phyloP scores from a whole-genome alignment of 53 echinoderm and acorn worm genomes.

The Pentamera pediparva region DNA sequence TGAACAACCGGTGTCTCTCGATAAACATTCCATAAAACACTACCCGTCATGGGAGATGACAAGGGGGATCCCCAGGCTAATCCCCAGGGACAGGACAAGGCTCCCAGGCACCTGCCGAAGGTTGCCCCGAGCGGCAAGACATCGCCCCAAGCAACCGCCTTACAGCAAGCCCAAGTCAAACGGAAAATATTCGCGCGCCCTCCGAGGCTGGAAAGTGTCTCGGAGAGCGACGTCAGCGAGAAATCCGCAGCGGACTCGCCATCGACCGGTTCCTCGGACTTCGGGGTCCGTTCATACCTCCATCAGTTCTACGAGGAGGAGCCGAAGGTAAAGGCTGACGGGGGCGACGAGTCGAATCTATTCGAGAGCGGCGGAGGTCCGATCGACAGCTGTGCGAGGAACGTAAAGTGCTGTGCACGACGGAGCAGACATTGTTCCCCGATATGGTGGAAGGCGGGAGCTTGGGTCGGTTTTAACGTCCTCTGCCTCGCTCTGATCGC shows the following conservation, averaged over 20 bases:
- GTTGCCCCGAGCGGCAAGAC: constrained; percentile 29
- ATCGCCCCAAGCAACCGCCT: neutral
- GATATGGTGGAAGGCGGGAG: constrained; percentile 97
- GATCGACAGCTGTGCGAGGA: constrained; percentile 28
- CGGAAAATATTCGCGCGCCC: constrained; percentile 76
- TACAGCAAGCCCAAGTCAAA: constrained; percentile 36
- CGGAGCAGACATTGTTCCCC: constrained; percentile 50
- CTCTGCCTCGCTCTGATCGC: constrained; percentile 81
- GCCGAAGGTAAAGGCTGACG: constrained; percentile 51
- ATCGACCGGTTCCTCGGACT: constrained; percentile 72
- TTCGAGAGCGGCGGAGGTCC: constrained; percentile 47
- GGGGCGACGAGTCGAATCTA: constrained; percentile 44
- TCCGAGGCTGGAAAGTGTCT: constrained; percentile 88
- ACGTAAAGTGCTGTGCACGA: constrained; percentile 5
- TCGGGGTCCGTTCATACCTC: constrained; percentile 88
- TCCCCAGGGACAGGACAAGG: constrained; percentile 33
- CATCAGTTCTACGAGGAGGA: constrained; percentile 99
- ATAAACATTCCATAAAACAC: no score
- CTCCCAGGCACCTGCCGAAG: constrained; percentile 44
- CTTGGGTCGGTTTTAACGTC: constrained; percentile 86
- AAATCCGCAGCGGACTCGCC: constrained; percentile 51
- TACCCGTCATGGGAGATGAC: neutral
- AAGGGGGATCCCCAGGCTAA: neutral
- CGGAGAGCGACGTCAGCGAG: constrained; percentile 85
- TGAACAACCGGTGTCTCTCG: no score